Conservation (phyloP, 2,797 vertebrate genomes). For the Valencia hispanica region DNA sequence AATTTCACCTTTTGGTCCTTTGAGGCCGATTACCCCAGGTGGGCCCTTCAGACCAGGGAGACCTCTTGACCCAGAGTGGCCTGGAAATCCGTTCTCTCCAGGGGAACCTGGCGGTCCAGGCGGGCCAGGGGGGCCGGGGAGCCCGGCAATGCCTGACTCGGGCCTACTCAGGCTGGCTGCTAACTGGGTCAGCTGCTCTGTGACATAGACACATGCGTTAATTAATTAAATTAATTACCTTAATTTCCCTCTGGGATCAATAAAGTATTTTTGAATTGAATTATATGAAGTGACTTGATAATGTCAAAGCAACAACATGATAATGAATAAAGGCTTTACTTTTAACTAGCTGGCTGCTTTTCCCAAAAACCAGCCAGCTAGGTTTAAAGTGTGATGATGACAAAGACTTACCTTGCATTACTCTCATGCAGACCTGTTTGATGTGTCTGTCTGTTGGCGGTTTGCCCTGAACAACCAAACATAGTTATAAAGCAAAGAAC, state of each 20-base stretch:
- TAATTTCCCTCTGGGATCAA: too few species aligned
- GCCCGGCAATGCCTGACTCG: constrained; percentile 86
- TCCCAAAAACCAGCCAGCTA: not conserved
- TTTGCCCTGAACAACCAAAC: constrained; percentile 83
- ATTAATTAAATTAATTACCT: too few species aligned
- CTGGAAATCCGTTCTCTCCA: constrained; percentile 92
- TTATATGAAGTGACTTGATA: not conserved
- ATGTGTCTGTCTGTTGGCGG: constrained; percentile 89
- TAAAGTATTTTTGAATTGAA: too few species aligned
- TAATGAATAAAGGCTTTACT: not conserved
- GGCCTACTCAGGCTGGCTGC: constrained; percentile 92
- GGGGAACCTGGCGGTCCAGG: constrained; percentile 86
- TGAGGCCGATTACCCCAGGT: constrained; percentile 86
- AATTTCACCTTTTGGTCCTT: constrained; percentile 90
- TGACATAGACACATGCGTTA: constrained; percentile 50
- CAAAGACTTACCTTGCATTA: constrained; percentile 90
- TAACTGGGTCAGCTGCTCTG: constrained; percentile 93
- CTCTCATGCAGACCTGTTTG: constrained; percentile 95
- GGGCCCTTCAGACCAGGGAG: constrained; percentile 95
- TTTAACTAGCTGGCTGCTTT: too few species aligned
- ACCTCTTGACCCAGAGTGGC: constrained; percentile 90
- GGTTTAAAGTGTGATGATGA: not conserved
- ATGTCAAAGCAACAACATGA: not conserved
- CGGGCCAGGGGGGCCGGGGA: constrained; percentile 89
- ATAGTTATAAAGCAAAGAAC: not conserved